phyloP scores from a whole-genome alignment of 2,888 invertebrate genomes.

The Cheilosia vernalis region DNA sequence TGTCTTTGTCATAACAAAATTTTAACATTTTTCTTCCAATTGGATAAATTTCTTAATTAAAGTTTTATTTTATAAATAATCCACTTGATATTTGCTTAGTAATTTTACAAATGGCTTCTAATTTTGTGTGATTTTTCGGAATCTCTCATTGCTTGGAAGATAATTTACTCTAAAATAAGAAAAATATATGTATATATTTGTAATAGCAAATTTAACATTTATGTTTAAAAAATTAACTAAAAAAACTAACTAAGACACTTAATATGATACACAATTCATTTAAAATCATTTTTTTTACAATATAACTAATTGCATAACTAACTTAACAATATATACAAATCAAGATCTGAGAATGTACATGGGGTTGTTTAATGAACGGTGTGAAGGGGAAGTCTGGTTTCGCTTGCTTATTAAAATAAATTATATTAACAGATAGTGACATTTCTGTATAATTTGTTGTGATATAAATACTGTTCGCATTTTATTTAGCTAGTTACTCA shows the following conservation, averaged over 20 bases:
- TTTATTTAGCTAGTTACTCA: no score
- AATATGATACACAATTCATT: conserved; percentile 26
- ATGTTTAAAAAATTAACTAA: conserved; percentile 42
- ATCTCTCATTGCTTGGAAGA: conserved; percentile 71
- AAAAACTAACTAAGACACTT: conserved; percentile 54
- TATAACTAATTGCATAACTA: conserved; percentile 9
- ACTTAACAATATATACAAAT: conserved; percentile 47
- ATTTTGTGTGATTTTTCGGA: conserved; percentile 63
- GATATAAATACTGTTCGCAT: no score
- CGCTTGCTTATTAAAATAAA: no score
- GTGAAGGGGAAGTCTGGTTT: not conserved
- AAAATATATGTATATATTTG: conserved; percentile 62
- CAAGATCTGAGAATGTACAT: conserved; percentile 14
- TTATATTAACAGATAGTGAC: no score
- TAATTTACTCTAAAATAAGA: conserved; percentile 64
- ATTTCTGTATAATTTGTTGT: no score
- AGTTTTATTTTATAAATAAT: conserved; percentile 22
- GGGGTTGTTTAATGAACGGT: conserved; percentile 13
- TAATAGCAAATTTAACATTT: conserved; percentile 63
- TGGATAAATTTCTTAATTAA: conserved; percentile 14
- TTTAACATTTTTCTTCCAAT: conserved; percentile 33
- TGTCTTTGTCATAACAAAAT: conserved; percentile 37
- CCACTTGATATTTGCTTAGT: conserved; percentile 44
- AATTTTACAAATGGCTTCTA: conserved; percentile 44
- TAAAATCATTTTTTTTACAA: conserved; percentile 24